Conservation (phyloP, 2,113 vertebrate genomes). For the Perca schrenkii region DNA sequence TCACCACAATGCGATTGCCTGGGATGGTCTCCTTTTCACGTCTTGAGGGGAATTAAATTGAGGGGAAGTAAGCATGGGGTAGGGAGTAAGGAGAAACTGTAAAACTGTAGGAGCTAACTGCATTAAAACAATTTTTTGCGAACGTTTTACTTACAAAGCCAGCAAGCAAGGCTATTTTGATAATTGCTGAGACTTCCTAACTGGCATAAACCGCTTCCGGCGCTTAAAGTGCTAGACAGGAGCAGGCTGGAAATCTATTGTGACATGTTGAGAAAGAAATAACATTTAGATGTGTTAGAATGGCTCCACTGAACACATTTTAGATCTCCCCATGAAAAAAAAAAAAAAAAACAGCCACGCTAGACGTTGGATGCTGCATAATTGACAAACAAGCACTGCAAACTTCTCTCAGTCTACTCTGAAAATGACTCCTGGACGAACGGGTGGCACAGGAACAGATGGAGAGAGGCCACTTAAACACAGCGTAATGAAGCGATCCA, state of each 20-base stretch:
- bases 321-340: constrained; percentile 54
- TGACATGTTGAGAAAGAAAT: constrained; percentile 76
- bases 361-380: constrained; percentile 72
- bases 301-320: constrained; percentile 70
- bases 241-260: constrained; percentile 52
- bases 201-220: constrained; percentile 66
- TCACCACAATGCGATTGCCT: constrained; percentile 54
- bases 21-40: constrained; percentile 35
- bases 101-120: constrained; percentile 64
- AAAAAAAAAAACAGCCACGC: constrained; percentile 36
- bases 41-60: constrained; percentile 63
- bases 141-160: constrained; percentile 66
- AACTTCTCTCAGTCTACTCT: constrained; percentile 67
- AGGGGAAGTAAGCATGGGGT: constrained; percentile 54
- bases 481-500: constrained; percentile 71
- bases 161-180: constrained; percentile 72
- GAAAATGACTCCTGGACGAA: constrained; percentile 73
- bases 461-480: constrained; percentile 76
- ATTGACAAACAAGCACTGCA: constrained; percentile 72
- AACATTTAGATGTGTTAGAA: constrained; percentile 69
- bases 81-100: constrained; percentile 34
- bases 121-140: constrained; percentile 77
- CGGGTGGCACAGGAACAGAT: constrained; percentile 75
- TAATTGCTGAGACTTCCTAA: constrained; percentile 77
- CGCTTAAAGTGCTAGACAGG: constrained; percentile 51